A percentile compares a stretch with the other conserved stretches of the same genome.
These are phyloP conservation scores for Drusus annulatus DNA, from an alignment of 1,140 invertebrate genomes.

Conservation along the genomic window DNA sequence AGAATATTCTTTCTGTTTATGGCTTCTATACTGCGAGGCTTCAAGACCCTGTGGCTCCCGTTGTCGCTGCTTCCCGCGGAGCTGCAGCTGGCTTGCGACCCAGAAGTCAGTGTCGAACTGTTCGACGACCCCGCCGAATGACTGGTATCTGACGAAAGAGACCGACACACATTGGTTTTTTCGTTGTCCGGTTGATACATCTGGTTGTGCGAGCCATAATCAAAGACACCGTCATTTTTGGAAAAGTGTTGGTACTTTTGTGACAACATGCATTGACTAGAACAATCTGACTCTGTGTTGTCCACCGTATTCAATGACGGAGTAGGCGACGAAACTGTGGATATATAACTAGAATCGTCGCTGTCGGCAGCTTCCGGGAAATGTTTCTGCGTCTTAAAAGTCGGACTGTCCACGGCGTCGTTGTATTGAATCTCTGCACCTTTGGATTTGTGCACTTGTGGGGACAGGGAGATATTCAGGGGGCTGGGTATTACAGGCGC, in stretches of 20 bases:
- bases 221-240: slow-evolving; percentile 40
- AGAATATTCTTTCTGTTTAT: slow-evolving; percentile 90
- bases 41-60: slow-evolving; percentile 76
- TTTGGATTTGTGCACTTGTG: slow-evolving; percentile 43
- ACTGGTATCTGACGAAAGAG: slow-evolving; percentile 76
- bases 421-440: slow-evolving; percentile 30
- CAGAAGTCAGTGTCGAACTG: slow-evolving; percentile 77
- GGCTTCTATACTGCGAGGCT: slow-evolving; percentile 83
- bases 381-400: slow-evolving; percentile 44
- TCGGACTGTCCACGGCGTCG: slow-evolving; percentile 54
- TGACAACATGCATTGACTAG: slow-evolving; percentile 53
- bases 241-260: slow-evolving; percentile 45
- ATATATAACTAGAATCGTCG: slow-evolving; percentile 87
- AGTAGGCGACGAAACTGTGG: slow-evolving; percentile 78
- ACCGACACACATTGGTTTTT: slow-evolving; percentile 71
- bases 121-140: slow-evolving; percentile 75
- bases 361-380: slow-evolving; percentile 77
- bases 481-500: slow-evolving; percentile 7
- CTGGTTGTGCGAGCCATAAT: slow-evolving; percentile 44
- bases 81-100: slow-evolving; percentile 78
- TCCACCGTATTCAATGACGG: slow-evolving; percentile 69
- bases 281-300: slow-evolving; percentile 68
- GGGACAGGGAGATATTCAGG: background rate
- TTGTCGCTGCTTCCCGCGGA: slow-evolving; percentile 76
- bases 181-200: slow-evolving; percentile 62